Conservation (phyloP, 1,140 invertebrate species). For the Drosophila tristis region DNA sequence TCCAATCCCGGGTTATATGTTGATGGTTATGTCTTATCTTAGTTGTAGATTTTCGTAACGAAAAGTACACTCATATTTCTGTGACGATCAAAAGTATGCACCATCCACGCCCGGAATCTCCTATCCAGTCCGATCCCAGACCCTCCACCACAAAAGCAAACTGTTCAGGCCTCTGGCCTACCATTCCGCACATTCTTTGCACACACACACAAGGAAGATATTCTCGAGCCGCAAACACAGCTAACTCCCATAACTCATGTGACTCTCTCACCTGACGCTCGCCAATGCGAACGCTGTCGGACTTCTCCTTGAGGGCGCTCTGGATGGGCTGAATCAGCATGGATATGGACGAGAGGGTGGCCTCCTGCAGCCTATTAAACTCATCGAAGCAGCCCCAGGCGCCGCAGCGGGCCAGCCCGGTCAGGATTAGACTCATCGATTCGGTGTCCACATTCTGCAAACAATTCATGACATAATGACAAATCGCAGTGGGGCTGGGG, state of each 20-base stretch:
- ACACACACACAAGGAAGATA: conserved; percentile 18
- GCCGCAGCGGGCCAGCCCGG: conserved; percentile 96
- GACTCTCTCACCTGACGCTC: conserved; percentile 89
- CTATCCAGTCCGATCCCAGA: too few relatives aligned
- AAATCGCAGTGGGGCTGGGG: conserved; percentile 40
- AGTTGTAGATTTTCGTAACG: too few relatives aligned
- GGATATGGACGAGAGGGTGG: conserved; percentile 95
- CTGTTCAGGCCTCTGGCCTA: too few relatives aligned
- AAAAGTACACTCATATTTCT: too few relatives aligned
- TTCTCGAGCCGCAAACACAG: neutral
- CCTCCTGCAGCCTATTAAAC: conserved; percentile 97
- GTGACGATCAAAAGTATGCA: too few relatives aligned
- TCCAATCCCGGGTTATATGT: too few relatives aligned
- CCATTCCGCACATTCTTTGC: neutral
- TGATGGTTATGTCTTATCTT: too few relatives aligned
- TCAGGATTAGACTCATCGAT: conserved; percentile 96
- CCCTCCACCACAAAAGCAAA: too few relatives aligned
- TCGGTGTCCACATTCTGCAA: conserved; percentile 95
- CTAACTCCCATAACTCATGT: conserved; percentile 38
- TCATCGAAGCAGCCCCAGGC: conserved; percentile 99
- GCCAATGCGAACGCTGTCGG: conserved; percentile 87
- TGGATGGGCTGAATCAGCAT: conserved; percentile 96
- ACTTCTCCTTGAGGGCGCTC: conserved; percentile 90
- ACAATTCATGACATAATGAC: conserved; percentile 59
- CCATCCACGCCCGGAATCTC: too few relatives aligned